Conservation (phyloP, 2,888 invertebrate genomes). For the Corythucha ciliata region DNA sequence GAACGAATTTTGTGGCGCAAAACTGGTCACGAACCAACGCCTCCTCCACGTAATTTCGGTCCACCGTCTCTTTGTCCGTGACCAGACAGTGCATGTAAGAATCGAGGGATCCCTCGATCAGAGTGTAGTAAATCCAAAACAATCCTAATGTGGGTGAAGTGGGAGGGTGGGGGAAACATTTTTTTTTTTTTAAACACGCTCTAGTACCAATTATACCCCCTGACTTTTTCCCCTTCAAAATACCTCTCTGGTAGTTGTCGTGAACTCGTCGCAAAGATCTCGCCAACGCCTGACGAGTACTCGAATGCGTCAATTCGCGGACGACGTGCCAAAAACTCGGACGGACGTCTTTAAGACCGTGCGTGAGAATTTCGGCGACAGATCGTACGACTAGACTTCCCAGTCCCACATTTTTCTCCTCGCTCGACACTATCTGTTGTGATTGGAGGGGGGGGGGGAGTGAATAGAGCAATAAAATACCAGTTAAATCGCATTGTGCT, state of each 20-base stretch:
- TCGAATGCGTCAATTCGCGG: constrained; percentile 30
- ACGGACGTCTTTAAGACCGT: constrained; percentile 29
- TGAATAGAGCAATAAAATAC: too few relatives aligned
- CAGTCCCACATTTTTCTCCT: constrained; percentile 22
- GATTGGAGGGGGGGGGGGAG: not conserved
- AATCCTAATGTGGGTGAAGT: constrained; percentile 24
- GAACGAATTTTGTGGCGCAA: constrained; percentile 24
- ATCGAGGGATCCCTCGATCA: constrained; percentile 33
- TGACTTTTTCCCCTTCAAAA: not conserved
- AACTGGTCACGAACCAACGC: constrained; percentile 27
- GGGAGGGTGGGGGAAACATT: too few relatives aligned
- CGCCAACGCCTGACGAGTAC: constrained; percentile 29
- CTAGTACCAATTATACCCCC: not conserved
- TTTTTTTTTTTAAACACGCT: not conserved
- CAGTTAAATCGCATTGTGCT: too few relatives aligned
- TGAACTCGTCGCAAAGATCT: constrained; percentile 30
- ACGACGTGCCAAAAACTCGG: constrained; percentile 32
- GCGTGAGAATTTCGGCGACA: constrained; percentile 27
- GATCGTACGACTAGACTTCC: constrained; percentile 25
- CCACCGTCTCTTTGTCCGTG: constrained; percentile 25
- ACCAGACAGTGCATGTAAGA: constrained; percentile 32
- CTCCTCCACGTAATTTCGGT: constrained; percentile 28
- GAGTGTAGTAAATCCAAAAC: constrained; percentile 32
- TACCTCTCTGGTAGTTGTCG: constrained; percentile 24
- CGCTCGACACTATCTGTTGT: constrained; percentile 22